These are phyloP conservation scores for Drosophila orosa DNA, from an alignment of 1,140 invertebrate species.

Conservation along the genomic window DNA sequence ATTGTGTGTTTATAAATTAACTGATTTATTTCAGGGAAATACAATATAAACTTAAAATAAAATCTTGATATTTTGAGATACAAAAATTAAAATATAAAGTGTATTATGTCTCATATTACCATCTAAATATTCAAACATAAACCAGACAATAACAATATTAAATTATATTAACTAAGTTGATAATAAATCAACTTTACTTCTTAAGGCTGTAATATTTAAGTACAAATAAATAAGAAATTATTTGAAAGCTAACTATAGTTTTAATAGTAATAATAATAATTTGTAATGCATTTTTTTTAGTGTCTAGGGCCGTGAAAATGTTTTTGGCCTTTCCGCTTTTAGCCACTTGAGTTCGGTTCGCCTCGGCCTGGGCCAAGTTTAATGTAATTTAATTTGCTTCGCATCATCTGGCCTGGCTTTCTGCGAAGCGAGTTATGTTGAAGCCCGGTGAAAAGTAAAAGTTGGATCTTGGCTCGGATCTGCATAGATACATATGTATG, in stretches of 20 bases:
- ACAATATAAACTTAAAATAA: background rate
- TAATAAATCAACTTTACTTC: background rate
- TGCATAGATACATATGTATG: conserved; percentile 1
- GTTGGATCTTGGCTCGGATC: conserved; percentile 36
- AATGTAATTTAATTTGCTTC: conserved; percentile 64
- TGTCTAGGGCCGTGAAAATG: conserved; percentile 66
- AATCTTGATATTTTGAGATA: background rate
- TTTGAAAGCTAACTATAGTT: background rate
- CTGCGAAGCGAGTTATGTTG: conserved; percentile 55
- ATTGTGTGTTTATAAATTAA: background rate
- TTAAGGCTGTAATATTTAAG: background rate
- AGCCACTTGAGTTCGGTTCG: conserved; percentile 44
- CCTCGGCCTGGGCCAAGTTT: conserved; percentile 19
- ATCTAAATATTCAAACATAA: too few relatives aligned
- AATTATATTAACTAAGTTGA: background rate
- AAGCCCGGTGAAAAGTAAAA: conserved; percentile 65
- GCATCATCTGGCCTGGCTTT: conserved; percentile 50
- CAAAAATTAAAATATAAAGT: too few relatives aligned
- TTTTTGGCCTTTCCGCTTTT: conserved; percentile 50
- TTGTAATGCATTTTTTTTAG: background rate
- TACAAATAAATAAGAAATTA: background rate
- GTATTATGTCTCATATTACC: too few relatives aligned
- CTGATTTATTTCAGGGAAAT: background rate
- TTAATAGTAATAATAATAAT: background rate
- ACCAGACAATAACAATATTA: too few relatives aligned